Base-by-base conservation (phyloP, 2,113 vertebrate species). In the Tachysurus fulvidraco region DNA sequence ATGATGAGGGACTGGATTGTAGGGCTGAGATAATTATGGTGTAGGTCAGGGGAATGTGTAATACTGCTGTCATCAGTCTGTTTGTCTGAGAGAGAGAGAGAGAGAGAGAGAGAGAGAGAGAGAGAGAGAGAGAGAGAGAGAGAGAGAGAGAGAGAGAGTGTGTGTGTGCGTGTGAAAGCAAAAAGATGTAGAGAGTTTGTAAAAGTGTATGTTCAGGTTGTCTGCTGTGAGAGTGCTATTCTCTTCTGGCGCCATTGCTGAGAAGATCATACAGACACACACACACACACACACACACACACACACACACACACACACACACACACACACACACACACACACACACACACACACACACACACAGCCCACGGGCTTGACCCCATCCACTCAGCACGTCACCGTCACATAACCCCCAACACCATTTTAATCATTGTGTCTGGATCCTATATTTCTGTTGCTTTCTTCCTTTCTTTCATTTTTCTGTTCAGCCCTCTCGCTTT, bases 221-320 rank as follows among this genome's bases (percentile, higher is more conserved):
- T 92, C 92, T 92, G 92, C 92, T 93, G 93, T 89, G 92, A 57
- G 28, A 84, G 90, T 93, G 91, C 91, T 93, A 94, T 95, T 95
- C 94, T 94, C 94, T 94, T 91, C 94, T 94, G 94, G 95, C 94
- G 94, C 94, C 95, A 95, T 93, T 78, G 90, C 91, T 92, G 89
- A 92, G 91, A 93, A 93, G 94, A 94, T 88, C 94, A 93, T 94
- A 95, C 93, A 94, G 95, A 94, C 92, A 92, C 46, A 93, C 91
- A 91, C 93, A 94, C 92, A 94, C 93, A 94, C 93, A 92, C 92
- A 94, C 91, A 94, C 89, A 95, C 92, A 93, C 94, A 93, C 92
- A 94, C 93, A 92, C 92, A 94, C 91, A 94, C 89, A 95, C 92
- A 93, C 94, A 93, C 89, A 91, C 92, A 92, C 92, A 93, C 90